phyloP scores from a whole-genome alignment of 2,113 vertebrate species.

The Hemichromis elongatus region DNA sequence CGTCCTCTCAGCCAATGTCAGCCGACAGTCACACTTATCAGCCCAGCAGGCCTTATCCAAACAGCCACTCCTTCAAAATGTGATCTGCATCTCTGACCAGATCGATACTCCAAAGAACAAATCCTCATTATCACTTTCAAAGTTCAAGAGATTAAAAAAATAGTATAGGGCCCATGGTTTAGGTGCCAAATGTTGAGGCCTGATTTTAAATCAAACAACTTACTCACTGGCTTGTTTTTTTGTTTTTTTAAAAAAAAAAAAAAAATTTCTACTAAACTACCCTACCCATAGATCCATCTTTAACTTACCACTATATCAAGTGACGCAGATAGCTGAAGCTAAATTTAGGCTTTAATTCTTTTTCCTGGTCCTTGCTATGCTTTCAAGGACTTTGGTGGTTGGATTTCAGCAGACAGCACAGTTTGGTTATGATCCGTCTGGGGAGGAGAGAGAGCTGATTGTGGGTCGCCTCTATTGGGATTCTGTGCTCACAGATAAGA shows the following conservation, averaged over 20 bases:
- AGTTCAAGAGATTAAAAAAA: conserved; percentile 17
- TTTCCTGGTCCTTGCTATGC: neutral
- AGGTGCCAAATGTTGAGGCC: neutral
- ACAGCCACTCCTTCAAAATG: conserved; percentile 44
- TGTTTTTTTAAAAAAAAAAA: too few species aligned
- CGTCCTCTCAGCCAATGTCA: conserved; percentile 43
- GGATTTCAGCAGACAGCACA: conserved; percentile 34
- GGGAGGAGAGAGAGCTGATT: conserved; percentile 35
- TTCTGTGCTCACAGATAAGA: conserved; percentile 54
- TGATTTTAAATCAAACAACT: neutral
- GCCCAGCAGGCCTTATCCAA: conserved; percentile 24
- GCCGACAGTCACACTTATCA: conserved; percentile 54
- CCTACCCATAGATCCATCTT: neutral
- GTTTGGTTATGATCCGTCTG: conserved; percentile 45
- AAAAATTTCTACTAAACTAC: neutral
- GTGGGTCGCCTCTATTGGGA: conserved; percentile 45
- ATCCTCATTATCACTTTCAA: conserved; percentile 28
- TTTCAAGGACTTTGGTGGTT: conserved; percentile 36
- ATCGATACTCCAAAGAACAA: conserved; percentile 27
- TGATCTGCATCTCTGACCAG: conserved; percentile 37
- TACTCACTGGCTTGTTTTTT: neutral
- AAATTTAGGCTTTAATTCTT: conserved; percentile 12
- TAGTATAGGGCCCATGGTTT: neutral
- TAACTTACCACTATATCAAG: neutral
- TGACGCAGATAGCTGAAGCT: neutral